These are phyloP conservation scores for Cylas formicarius DNA, from an alignment of 1,140 invertebrate species.

Conservation along the genomic window DNA sequence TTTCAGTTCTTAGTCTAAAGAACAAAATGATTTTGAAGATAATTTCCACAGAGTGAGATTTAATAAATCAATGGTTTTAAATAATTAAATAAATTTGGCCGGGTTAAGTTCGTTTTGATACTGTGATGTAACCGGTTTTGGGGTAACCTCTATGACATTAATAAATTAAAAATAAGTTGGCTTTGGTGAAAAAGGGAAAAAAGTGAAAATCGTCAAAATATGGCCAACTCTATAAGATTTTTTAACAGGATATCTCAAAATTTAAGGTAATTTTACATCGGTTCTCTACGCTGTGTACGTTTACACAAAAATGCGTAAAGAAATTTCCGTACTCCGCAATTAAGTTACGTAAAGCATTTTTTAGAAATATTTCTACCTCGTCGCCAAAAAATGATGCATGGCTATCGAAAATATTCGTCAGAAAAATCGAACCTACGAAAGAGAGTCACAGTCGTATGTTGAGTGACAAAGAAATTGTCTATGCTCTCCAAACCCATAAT, in stretches of 20 bases:
- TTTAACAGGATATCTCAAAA: slow-evolving; percentile 28
- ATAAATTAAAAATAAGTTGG: slow-evolving; percentile 26
- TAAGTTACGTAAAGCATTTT: slow-evolving; percentile 15
- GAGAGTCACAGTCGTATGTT: slow-evolving; percentile 92
- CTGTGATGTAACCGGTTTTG: no score
- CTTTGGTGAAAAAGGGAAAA: slow-evolving; percentile 8
- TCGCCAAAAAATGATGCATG: slow-evolving; percentile 65
- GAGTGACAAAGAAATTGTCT: slow-evolving; percentile 90
- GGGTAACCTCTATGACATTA: slow-evolving; percentile 26
- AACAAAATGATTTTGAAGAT: no score
- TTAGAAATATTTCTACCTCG: slow-evolving; percentile 43
- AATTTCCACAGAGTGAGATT: no score
- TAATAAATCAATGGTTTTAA: no score
- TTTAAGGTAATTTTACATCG: slow-evolving; percentile 25
- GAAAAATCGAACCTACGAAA: slow-evolving; percentile 88
- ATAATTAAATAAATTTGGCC: no score
- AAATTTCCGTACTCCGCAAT: neutral
- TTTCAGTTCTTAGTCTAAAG: no score
- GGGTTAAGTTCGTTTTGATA: no score
- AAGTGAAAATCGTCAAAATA: slow-evolving; percentile 17
- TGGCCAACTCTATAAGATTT: slow-evolving; percentile 30
- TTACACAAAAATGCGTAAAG: neutral
- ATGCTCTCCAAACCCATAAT: slow-evolving; percentile 90
- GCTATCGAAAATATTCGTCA: slow-evolving; percentile 81
- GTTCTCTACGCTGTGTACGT: neutral